Evolutionary conservation across 2,113 vertebrate genomes (phyloP).

Genomic region (Lagopus leucura): DNA sequence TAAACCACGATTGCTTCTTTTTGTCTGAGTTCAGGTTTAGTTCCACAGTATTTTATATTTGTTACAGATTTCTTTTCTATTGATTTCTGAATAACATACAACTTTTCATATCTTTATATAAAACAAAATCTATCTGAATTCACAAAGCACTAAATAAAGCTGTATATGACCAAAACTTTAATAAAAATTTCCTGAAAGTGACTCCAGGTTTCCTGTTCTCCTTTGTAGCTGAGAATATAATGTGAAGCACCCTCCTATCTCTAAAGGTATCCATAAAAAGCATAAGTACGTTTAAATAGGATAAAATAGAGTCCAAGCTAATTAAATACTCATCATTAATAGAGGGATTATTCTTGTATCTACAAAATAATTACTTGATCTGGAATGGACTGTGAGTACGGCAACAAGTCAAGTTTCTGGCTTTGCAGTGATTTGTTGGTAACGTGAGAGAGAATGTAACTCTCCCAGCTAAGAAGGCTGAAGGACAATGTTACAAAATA

Average conservation of each 20-base stretch:
- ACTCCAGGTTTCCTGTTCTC: background rate
- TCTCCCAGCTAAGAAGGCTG: background rate
- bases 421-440: background rate
- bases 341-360: background rate
- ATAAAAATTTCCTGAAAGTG: background rate
- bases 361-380: background rate
- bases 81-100: background rate
- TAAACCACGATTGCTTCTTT: background rate
- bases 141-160: background rate
- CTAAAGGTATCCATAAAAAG: background rate
- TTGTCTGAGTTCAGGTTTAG: background rate
- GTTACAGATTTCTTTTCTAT: background rate
- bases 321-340: background rate
- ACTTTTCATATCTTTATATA: background rate
- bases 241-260: background rate
- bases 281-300: background rate
- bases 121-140: background rate
- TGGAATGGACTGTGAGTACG: background rate
- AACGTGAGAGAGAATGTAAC: background rate
- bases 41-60: background rate
- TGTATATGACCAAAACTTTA: background rate
- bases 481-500: background rate
- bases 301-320: background rate
- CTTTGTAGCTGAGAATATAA: background rate
- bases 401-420: background rate